Conservation (phyloP, 2,888 invertebrate species). For the Heliconius sara region DNA sequence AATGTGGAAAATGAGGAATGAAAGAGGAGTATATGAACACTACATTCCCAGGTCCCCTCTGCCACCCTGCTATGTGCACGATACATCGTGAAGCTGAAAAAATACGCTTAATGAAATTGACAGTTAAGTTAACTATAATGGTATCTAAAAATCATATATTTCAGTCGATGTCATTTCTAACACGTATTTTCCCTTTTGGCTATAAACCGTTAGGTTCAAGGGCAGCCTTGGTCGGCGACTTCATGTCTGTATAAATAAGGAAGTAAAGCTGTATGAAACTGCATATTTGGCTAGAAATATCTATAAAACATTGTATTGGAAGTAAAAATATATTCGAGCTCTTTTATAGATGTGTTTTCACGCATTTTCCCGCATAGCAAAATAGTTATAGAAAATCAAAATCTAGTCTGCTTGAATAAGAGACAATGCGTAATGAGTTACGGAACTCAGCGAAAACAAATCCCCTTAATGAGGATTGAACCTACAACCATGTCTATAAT, state of each 20-base stretch:
- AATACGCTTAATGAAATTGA: no score
- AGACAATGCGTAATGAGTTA: no score
- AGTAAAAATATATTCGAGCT: not conserved
- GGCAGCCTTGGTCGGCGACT: constrained; percentile 26
- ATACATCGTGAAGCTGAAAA: no score
- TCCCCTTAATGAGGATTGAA: not conserved
- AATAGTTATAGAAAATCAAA: no score
- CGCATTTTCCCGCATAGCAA: no score
- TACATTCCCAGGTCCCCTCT: not conserved
- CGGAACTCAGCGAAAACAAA: no score
- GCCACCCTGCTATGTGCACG: not conserved
- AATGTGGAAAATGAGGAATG: no score
- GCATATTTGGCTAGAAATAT: not conserved
- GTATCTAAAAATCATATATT: not conserved
- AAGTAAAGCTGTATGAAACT: not conserved
- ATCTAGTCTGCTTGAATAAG: no score
- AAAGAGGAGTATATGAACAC: not conserved
- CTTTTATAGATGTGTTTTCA: not conserved
- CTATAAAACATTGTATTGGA: constrained; percentile 2
- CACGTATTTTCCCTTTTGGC: not conserved
- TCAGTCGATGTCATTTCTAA: constrained; percentile 9
- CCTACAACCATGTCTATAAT: not conserved
- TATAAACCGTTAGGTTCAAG: constrained; percentile 23
- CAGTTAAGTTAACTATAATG: not conserved
- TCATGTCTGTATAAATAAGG: constrained; percentile 27